Conservation (phyloP, 2,113 vertebrate genomes). For the Peucedramus taeniatus region DNA sequence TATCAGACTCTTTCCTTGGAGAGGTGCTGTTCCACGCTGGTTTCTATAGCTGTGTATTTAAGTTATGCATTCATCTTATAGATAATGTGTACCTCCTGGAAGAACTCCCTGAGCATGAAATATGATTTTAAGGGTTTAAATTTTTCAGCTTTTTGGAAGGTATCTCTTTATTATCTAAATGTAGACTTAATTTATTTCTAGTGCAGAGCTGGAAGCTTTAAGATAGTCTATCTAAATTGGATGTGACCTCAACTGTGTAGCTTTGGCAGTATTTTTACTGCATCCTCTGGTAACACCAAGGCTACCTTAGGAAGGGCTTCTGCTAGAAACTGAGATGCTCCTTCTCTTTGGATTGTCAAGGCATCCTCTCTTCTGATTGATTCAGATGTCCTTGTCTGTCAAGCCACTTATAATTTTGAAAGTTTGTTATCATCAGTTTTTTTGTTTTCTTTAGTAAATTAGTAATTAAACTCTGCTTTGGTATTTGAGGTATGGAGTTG, state of each 20-base stretch:
- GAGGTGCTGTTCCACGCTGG: background rate
- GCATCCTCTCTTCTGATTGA: background rate
- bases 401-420: background rate
- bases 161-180: background rate
- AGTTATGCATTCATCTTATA: background rate
- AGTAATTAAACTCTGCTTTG: background rate
- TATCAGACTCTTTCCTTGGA: background rate
- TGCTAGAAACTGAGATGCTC: background rate
- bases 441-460: background rate
- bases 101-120: background rate
- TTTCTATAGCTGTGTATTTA: background rate
- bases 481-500: constrained; percentile 85
- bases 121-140: background rate
- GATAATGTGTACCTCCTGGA: background rate
- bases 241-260: background rate
- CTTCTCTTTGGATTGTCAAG: background rate
- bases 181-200: background rate
- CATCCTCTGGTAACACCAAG: background rate
- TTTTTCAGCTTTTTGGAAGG: background rate
- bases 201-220: background rate
- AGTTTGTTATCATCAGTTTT: background rate
- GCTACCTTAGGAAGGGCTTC: background rate
- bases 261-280: background rate
- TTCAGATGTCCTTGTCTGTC: background rate
- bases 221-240: background rate